Base-by-base conservation (phyloP, 2,888 invertebrate species). In the Cheilosia urbana region DNA sequence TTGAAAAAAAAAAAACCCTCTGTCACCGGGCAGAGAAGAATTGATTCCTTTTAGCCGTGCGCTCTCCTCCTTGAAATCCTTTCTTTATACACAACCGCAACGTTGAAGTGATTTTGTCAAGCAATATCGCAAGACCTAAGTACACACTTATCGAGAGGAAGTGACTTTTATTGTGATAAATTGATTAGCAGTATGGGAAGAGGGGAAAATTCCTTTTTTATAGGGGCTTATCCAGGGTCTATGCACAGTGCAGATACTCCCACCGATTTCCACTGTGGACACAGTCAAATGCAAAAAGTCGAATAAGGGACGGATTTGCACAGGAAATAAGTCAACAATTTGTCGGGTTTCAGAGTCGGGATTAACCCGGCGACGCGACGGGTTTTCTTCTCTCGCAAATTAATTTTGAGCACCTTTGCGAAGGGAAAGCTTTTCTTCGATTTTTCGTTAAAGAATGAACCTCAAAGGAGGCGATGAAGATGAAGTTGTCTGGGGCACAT, bases 91-190 rank as follows among this genome's bases (percentile, higher is more conserved):
- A 40, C 60, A 40, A 49, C 34, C 2, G 4, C 17, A 53, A 58
- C 42, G 62, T 58, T 79, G 40, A 53, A 79, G 63, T 71, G 71
- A 65, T 71, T 69, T 55, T 42, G 5, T 34, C 57, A 49, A 77
- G 68, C 60, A 77, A 60, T 57, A 60, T 49, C 40, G 53, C 58
- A 71, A 57, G 79, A 42, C 63, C 80, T 75, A 84, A 84, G 84
- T 69, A 84, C 80, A 84, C 80, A 84, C 80, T 84, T 80, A 84
- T 84, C 75, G 75, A 57, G 55, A 84, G 84, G 84, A 84, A 84
- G 80, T 84, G 84, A 79, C 84, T 84, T 84, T 84, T 80, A 84
- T 84, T 75, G 84, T 84, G 84, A 80, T 71, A 76, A 84, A 84
- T 84, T 84, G 84, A 80, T 80, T 71, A 37, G 80, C 60, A 47